phyloP scores from a whole-genome alignment of 2,113 vertebrate genomes.

The Pachypanchax playfairii region DNA sequence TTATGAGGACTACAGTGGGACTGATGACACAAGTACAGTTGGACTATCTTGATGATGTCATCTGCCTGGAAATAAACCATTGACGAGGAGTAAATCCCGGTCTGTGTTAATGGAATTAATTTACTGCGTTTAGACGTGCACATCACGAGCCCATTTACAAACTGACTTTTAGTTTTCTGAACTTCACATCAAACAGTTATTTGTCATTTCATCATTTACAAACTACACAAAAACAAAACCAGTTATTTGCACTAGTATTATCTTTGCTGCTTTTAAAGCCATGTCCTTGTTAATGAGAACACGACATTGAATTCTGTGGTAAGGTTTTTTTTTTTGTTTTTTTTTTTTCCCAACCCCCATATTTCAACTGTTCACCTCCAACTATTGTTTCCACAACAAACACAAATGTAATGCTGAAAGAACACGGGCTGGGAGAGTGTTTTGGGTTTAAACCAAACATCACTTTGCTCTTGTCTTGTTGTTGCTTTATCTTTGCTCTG shows the following conservation, averaged over 20 bases:
- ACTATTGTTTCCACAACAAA: constrained; percentile 63
- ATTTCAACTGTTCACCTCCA: constrained; percentile 27
- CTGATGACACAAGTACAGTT: constrained; percentile 5
- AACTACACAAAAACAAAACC: constrained; percentile 13
- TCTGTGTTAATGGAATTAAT: neutral
- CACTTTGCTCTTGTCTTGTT: neutral
- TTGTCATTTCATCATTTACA: constrained; percentile 1
- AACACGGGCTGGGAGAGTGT: constrained; percentile 21
- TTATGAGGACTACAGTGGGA: constrained; percentile 8
- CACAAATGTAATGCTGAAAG: constrained; percentile 14
- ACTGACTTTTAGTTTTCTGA: neutral
- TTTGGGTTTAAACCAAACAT: constrained; percentile 4
- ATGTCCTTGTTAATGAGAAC: constrained; percentile 26
- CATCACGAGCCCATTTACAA: neutral
- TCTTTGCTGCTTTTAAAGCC: constrained; percentile 19
- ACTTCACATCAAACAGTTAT: neutral
- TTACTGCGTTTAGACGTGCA: neutral
- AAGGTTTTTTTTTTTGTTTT: constrained; percentile 4
- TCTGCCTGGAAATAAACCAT: neutral
- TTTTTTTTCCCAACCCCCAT: constrained; percentile 19
- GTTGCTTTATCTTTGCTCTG: constrained; percentile 5
- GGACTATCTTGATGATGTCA: constrained; percentile 21
- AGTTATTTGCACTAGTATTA: constrained; percentile 43
- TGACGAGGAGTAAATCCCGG: neutral
- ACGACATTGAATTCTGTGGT: constrained; percentile 23